Evolutionary conservation across 2,113 vertebrate genomes (phyloP), one percentile per base, ranked within the genome.

Genomic region (Phrynocephalus versicolor): DNA sequence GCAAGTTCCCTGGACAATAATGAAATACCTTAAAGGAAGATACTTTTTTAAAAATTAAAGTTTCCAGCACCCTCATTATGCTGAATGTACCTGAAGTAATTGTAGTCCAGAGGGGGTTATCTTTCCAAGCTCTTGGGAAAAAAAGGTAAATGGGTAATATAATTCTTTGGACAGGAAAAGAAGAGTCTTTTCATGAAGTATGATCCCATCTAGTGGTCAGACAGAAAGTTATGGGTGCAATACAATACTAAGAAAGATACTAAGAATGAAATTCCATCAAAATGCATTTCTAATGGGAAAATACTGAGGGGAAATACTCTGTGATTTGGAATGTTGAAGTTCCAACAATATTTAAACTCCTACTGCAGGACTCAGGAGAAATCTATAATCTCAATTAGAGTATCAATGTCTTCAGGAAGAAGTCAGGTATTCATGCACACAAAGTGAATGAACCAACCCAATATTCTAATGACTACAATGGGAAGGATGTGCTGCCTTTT

Each of bases 381-480:
- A 39, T 45, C 51, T 27, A n/a, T 64, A 33, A 30, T 75, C 74
- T 45, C 71, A 82, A 60, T 9, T 16, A 35, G 7, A 41, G 25
- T 30, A 18, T 37, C 16, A 51, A 55, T 37, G 18, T 19, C 33
- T 6, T 30, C 23, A 23, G 67, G 62, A 13, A 45, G 37, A 83
- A 75, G 30, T 21, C 65, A 85, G 37, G 33, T n/a, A 70, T 70
- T 65, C 30, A 65, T 55, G 37, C 41, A 70, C 21, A n/a, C 16
- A 85, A 84, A 84, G 23, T 19, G 65, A 84, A 84, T 76, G n/a
- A 84, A 60, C 60, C 75, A 76, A 76, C 14, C n/a, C 23, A 45
- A 67, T 16, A 76, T 51, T 45, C 41, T 39, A 76, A 21, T 23
- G n/a, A 84, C 21, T 51, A 65, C 39, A 84, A 57, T 37, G 39